Base-by-base conservation (phyloP, 23 tunicate genomes). In the Corella eumyota region DNA sequence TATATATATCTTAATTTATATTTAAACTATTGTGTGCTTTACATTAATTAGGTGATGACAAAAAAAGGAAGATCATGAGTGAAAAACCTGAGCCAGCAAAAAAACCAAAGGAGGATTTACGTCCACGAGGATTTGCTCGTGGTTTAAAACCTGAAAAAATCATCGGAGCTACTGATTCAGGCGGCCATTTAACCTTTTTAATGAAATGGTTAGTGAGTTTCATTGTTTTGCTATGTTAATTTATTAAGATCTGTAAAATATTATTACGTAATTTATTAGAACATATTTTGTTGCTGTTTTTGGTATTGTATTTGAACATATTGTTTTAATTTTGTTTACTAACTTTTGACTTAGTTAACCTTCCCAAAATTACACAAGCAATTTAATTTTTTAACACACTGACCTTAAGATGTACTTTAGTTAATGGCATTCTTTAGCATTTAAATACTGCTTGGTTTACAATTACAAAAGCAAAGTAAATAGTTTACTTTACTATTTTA, bases 141-240 rank as follows among this genome's bases (percentile, higher is more conserved):
- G 81, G 81, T 19, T 71, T 88, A 32, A 73, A 79, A 27, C 88
- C 96, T 19, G 96, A 88, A 57, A 88, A 88, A 61, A 88, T 88
- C 20, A 73, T 78, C 30, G 96, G 96, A 52, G 96, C 96, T 4
- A 88, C 96, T 15, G 96, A 88, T 49, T 74, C 87, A 34, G 85
- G 88, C 38, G 96, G 96, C 1, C 88, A 78, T 50, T 70, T 88
- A 20, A 88, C 85, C 13, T 88, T 88, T 50, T 58, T 88, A 17
- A 79, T 88, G 77, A 88, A 88, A 62, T 88, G 96, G 96, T 88
- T 25, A 55, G 81, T 6, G 57, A 17, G 29, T 38, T 38, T 37
- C 21, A 40, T 38, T 63, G 68, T 63, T 63, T 38, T 5, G 15
- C 19, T 27, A 11, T 20, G 9, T 26, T 30, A 54, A 17, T 15